Evolutionary conservation across 2,797 vertebrate species (phyloP), one percentile per base, ranked within the genome.

Genomic region (Petrocephalus schoutedeni): DNA sequence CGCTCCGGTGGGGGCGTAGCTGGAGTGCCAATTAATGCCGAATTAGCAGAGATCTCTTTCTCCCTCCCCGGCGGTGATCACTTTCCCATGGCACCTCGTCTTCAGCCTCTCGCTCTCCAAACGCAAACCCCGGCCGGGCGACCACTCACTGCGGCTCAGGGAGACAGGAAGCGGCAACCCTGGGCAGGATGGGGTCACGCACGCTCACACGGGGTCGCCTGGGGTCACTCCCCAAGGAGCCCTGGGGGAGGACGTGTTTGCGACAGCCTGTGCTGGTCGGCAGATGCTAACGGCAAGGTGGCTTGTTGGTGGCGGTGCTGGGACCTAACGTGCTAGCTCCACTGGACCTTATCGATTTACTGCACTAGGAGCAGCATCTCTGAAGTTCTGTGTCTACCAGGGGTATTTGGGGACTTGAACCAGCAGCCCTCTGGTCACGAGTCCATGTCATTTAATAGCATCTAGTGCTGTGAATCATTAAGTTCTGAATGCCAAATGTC

Each of bases 1-100:
- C 86, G n/a, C 86, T 90, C 90, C 93, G 28, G 57, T 87, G 90
- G 61, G 9, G 64, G 14, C 36, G 64, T 1, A n/a, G 32, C 74
- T 67, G 74, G 71, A 77, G 82, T 88, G 88, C 4, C 51, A 28
- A 14, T 12, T 7, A 19, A 14, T 87, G 86, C 64, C 89, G 56
- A 57, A 49, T 41, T 54, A 12, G 41, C 14, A 61, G 10, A 85
- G 64, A 3, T 87, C 85, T 21, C 91, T 88, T 89, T 86, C 64
- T 85, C 90, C 0, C 54, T 19, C 9, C 89, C 90, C 87, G 64
- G 36, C 87, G 28, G 0, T 87, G 89, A 90, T 89, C 86, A 77
- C 64, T 71, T 89, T 89, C 88, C 89, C 21, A 3, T 12, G 36
- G 51, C 21, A 1, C 5, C 4, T 1, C 12, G 19, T 12, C 23